Evolutionary conservation across 1,140 invertebrate species (phyloP).

Genomic region (Homarus americanus): DNA sequence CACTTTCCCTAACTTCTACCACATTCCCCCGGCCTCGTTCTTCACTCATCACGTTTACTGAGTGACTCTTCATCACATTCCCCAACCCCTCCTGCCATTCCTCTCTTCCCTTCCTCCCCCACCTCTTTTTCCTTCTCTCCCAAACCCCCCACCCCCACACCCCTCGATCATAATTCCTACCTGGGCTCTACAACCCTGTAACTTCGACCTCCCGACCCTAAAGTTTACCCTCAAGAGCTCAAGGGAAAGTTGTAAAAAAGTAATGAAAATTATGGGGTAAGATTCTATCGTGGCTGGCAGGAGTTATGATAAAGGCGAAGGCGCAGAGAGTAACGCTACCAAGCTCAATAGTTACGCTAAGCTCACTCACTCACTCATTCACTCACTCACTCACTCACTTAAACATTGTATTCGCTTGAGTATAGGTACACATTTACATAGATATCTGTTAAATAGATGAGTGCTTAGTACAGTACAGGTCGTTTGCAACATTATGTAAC

Average conservation of each 20-base stretch:
- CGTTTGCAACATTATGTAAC: no score
- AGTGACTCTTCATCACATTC: background rate
- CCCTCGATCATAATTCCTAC: conserved; percentile 2
- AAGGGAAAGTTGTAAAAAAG: conserved; percentile 21
- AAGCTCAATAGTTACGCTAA: no score
- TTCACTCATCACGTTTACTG: no score
- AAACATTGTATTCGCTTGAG: no score
- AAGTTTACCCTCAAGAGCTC: conserved; percentile 14
- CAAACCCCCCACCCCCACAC: background rate
- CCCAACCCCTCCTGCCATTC: background rate
- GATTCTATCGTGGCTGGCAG: background rate
- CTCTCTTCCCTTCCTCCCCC: background rate
- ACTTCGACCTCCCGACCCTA: background rate
- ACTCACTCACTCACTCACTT: no score
- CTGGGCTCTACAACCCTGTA: conserved; percentile 8
- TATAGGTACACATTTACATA: no score
- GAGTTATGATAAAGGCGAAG: background rate
- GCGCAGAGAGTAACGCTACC: background rate
- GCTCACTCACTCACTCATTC: no score
- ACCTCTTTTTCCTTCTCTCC: background rate
- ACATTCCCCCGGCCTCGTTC: no score
- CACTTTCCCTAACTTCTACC: no score
- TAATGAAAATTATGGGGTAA: conserved; percentile 1
- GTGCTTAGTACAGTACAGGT: no score
- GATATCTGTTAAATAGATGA: no score